Conservation (phyloP, 2,888 invertebrate genomes). For the Sarcophaga subvicina region DNA sequence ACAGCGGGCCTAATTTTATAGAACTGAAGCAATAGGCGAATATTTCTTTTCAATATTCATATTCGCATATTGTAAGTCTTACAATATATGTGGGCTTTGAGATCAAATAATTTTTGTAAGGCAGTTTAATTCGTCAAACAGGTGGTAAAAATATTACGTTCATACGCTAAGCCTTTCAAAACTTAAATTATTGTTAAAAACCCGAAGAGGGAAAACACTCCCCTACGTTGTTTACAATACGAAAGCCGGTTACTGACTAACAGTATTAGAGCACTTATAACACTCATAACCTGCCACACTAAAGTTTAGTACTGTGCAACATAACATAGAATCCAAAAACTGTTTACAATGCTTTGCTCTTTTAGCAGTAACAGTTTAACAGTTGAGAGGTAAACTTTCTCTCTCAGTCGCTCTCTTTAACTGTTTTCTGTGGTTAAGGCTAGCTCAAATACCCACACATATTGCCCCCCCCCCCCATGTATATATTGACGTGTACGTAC, state of each 20-base stretch:
- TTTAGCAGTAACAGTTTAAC: neutral
- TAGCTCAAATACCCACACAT: too few relatives aligned
- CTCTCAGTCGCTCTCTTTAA: neutral
- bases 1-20: too few relatives aligned
- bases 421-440: neutral
- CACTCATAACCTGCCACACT: too few relatives aligned
- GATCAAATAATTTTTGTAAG: neutral
- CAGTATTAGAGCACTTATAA: neutral
- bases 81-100: neutral
- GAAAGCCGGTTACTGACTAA: constrained; percentile 48
- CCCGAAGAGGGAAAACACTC: neutral
- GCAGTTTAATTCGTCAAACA: constrained; percentile 24
- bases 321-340: constrained; percentile 52
- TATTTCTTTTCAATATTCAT: too few relatives aligned
- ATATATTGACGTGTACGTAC: too few relatives aligned
- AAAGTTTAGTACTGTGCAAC: too few relatives aligned
- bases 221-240: neutral
- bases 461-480: too few relatives aligned
- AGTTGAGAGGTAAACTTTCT: neutral
- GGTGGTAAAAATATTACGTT: constrained; percentile 34
- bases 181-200: neutral
- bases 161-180: neutral
- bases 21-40: too few relatives aligned
- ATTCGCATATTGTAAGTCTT: neutral
- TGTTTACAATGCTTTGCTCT: neutral